Evolutionary conservation across 2,113 vertebrate species (phyloP).

Genomic region (Melanocharis versteri): DNA sequence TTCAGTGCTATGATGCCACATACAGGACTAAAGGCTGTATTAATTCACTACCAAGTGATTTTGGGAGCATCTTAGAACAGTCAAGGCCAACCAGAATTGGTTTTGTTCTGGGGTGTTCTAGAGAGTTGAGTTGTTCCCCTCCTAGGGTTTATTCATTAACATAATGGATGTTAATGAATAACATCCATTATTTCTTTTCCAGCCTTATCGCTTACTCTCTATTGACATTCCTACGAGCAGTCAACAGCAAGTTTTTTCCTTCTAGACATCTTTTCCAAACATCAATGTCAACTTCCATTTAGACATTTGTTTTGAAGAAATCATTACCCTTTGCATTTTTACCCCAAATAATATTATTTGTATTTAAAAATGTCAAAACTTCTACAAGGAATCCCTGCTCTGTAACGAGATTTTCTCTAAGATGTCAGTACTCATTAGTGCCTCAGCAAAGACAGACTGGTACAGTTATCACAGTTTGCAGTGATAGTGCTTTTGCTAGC

Average conservation of each 20-base stretch:
- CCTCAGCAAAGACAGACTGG: neutral
- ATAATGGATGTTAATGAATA: too few species aligned
- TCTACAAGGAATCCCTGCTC: neutral
- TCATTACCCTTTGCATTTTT: neutral
- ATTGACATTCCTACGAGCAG: neutral
- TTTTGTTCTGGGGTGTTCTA: neutral
- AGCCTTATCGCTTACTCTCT: neutral
- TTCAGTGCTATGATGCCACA: neutral
- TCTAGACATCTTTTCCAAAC: neutral
- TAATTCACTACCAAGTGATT: neutral
- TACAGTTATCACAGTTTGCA: neutral
- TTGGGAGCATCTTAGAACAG: neutral
- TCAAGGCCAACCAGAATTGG: rapidly evolving
- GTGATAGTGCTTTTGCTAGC: neutral
- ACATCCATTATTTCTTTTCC: neutral
- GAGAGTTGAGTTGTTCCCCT: neutral
- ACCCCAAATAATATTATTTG: neutral
- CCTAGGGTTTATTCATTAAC: too few species aligned
- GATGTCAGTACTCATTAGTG: neutral
- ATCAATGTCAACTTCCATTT: neutral
- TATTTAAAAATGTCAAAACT: neutral
- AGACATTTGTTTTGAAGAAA: neutral
- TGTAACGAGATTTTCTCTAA: neutral
- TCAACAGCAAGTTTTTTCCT: neutral
- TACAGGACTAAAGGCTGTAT: neutral